These are phyloP conservation scores for Platycnemis pennipes DNA, from an alignment of 2,888 invertebrate species.

Conservation along the genomic window DNA sequence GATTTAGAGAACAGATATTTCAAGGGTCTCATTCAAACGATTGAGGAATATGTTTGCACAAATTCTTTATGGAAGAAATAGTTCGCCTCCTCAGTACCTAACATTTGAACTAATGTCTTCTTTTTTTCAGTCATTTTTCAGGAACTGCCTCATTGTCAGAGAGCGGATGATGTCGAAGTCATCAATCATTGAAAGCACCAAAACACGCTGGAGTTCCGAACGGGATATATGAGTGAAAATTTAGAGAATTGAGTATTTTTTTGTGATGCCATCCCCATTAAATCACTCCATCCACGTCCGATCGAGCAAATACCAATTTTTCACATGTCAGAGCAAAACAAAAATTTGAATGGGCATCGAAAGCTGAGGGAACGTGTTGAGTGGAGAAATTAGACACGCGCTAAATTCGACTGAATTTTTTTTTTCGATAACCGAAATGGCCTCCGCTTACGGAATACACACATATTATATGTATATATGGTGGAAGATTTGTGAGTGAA, in stretches of 20 bases:
- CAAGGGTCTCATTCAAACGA: too few relatives aligned
- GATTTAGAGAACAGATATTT: too few relatives aligned
- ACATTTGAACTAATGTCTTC: too few relatives aligned
- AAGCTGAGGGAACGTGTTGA: conserved; percentile 13
- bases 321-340: neutral
- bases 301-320: neutral
- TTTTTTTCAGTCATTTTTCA: neutral
- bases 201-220: neutral
- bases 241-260: conserved; percentile 4
- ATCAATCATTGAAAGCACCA: neutral
- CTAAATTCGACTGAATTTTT: neutral
- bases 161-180: neutral
- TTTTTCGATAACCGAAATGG: neutral
- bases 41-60: too few relatives aligned
- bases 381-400: neutral
- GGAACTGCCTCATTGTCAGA: neutral
- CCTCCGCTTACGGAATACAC: neutral
- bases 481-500: conserved; percentile 11
- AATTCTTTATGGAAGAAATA: too few relatives aligned
- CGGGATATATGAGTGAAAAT: neutral
- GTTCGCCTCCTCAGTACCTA: too few relatives aligned
- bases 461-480: too few relatives aligned
- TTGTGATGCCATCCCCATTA: neutral
- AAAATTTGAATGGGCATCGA: neutral
- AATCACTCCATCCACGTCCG: neutral